Evolutionary conservation across 2,888 invertebrate genomes (phyloP).

Genomic region (Melitaea athalia): DNA sequence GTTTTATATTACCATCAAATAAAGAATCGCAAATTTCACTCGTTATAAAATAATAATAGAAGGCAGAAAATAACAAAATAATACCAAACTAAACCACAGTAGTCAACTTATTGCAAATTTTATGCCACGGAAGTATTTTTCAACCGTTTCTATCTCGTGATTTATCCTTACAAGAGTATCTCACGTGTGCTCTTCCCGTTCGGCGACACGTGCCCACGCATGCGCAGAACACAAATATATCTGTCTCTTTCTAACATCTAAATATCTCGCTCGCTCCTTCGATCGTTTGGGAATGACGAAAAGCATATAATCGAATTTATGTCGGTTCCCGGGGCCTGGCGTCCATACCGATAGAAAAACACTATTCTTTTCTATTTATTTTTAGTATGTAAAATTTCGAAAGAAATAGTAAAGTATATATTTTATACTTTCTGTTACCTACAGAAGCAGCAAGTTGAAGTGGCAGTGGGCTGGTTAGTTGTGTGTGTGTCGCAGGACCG

Average conservation of each 20-base stretch:
- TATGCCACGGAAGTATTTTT: neutral
- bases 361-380: conserved; percentile 39
- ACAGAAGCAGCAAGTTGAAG: too few species aligned
- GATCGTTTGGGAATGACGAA: conserved; percentile 79
- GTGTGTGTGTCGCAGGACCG: too few species aligned
- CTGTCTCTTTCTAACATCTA: conserved; percentile 26
- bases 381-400: neutral
- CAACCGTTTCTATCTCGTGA: conserved; percentile 44
- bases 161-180: conserved; percentile 43
- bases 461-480: too few species aligned
- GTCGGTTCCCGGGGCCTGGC: conserved; percentile 53
- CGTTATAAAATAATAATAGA: too few species aligned
- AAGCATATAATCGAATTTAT: conserved; percentile 80
- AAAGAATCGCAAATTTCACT: too few species aligned
- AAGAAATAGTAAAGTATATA: too few species aligned
- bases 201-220: conserved; percentile 73
- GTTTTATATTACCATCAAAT: too few species aligned
- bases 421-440: too few species aligned
- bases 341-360: conserved; percentile 57
- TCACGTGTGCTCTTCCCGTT: conserved; percentile 48
- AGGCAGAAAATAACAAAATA: neutral
- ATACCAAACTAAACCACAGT: neutral
- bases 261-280: conserved; percentile 61
- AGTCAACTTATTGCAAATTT: neutral
- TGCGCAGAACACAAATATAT: conserved; percentile 52